Evolutionary conservation across 2,113 vertebrate genomes (phyloP), one percentile per base, ranked within the genome.

Genomic region (Balaenoptera acutorostrata): DNA sequence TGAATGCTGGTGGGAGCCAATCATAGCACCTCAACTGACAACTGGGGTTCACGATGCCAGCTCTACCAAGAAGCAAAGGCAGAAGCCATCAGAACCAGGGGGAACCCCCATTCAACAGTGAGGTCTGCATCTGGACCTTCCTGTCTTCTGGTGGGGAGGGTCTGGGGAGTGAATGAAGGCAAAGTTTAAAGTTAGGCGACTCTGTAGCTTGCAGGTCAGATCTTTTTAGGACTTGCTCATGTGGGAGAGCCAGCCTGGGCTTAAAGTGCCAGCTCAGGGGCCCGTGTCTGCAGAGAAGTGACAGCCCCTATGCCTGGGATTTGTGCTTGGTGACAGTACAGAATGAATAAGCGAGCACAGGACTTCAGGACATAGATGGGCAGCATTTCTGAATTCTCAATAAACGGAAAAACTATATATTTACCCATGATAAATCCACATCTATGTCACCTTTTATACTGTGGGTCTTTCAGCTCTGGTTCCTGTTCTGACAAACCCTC

Each of bases 71-170:
- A 63, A 41, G 3, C 23, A 69, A 69, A 44, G 64, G 21, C 31
- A 5, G 31, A 13, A 41, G 11, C 14, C 1, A 14, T 1, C 2
- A 11, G 33, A 41, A 27, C 5, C 18, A 10, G 39, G 74, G 41
- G 17, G 1, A 4, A 5, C 3, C 63, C 25, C 33, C 20, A 1
- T 12, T 4, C 68, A 59, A 41, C 49, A 13, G 1, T 0, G 71
- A 66, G 21, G 6, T 4, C 59, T 81, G 41, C 49, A 3, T 17
- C 33, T 0, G 0, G 31, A 17, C 41, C 17, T 2, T 15, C 68
- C 49, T 15, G 59, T 29, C 27, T 64, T 12, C 39, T n/a, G 23
- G 3, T 8, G 21, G 68, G 69, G 36, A 77, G 46, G 25, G 25
- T 20, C 77, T 17, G 21, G 66, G 88, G 20, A 89, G 52, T 10